Conservation (phyloP, 1,140 invertebrate genomes). For the Scaptomyza pallida region DNA sequence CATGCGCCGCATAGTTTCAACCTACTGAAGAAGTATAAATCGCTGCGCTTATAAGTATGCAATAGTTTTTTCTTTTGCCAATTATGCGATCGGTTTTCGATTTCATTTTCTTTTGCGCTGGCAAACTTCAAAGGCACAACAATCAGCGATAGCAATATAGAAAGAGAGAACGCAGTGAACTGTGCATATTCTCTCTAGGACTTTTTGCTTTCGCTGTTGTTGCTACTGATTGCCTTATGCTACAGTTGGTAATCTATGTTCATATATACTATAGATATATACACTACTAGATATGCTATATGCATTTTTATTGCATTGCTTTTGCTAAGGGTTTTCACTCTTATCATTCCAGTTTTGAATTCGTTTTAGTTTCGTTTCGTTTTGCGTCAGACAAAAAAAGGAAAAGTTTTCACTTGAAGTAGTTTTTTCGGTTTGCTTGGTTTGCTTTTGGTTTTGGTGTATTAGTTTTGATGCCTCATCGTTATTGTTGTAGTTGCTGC, state of each 20-base stretch:
- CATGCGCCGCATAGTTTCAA: not conserved
- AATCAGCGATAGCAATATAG: not conserved
- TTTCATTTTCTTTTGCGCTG: not conserved
- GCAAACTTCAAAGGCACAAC: no score
- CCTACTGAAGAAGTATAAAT: not conserved
- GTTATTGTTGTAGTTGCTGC: conserved; percentile 6
- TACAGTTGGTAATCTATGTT: conserved; percentile 43
- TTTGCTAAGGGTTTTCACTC: conserved; percentile 2
- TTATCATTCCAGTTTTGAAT: not conserved
- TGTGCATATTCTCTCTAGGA: not conserved
- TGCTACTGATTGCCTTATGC: conserved; percentile 43
- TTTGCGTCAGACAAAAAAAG: conserved; percentile 50
- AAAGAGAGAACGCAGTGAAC: not conserved
- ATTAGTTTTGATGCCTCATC: conserved; percentile 30
- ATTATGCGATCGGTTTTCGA: conserved; percentile 46
- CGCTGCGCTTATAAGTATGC: conserved; percentile 4
- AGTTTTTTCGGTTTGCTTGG: conserved; percentile 56
- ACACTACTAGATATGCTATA: conserved; percentile 7
- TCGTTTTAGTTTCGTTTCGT: conserved; percentile 1
- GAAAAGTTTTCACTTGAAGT: conserved; percentile 71
- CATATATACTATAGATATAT: conserved; percentile 22
- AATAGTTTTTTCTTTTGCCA: conserved; percentile 58
- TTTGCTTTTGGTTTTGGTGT: conserved; percentile 35
- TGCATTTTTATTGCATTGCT: conserved; percentile 50
- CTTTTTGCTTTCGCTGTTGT: conserved; percentile 14